phyloP scores from a whole-genome alignment of 2,797 vertebrate genomes.

The Sebastes oblongus region DNA sequence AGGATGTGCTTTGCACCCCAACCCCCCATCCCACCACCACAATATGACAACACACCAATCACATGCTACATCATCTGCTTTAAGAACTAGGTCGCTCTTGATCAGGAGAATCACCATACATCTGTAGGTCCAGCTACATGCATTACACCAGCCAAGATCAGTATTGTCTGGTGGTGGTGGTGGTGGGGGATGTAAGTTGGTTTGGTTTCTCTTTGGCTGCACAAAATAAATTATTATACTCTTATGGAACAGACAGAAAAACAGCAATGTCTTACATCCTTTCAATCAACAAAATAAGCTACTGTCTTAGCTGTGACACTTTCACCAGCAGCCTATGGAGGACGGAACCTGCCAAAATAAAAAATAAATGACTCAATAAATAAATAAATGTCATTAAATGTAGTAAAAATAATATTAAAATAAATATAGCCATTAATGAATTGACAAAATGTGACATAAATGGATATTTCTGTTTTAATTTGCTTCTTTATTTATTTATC shows the following conservation, averaged over 20 bases:
- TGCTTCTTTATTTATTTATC: too few relatives aligned
- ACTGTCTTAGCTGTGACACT: background rate
- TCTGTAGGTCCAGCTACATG: constrained; percentile 58
- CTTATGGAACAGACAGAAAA: background rate
- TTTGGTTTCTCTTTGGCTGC: background rate
- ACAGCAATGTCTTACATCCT: background rate
- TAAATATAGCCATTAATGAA: too few relatives aligned
- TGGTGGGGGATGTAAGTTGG: background rate
- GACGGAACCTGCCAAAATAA: too few relatives aligned
- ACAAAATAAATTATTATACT: background rate
- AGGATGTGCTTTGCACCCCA: constrained; percentile 35
- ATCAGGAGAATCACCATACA: constrained; percentile 63
- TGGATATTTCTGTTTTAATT: too few relatives aligned
- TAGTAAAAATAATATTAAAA: too few relatives aligned
- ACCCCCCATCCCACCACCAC: constrained; percentile 27
- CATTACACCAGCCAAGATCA: constrained; percentile 1
- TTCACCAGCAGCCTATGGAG: background rate
- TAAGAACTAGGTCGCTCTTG: constrained; percentile 68
- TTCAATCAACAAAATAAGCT: background rate
- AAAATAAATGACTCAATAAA: too few relatives aligned
- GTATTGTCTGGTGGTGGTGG: background rate
- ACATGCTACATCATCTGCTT: constrained; percentile 62
- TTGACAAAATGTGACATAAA: too few relatives aligned
- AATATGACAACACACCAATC: constrained; percentile 72
- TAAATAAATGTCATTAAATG: too few relatives aligned